phyloP scores from a whole-genome alignment of 2,113 vertebrate species.

The Thinocorus orbignyianus region DNA sequence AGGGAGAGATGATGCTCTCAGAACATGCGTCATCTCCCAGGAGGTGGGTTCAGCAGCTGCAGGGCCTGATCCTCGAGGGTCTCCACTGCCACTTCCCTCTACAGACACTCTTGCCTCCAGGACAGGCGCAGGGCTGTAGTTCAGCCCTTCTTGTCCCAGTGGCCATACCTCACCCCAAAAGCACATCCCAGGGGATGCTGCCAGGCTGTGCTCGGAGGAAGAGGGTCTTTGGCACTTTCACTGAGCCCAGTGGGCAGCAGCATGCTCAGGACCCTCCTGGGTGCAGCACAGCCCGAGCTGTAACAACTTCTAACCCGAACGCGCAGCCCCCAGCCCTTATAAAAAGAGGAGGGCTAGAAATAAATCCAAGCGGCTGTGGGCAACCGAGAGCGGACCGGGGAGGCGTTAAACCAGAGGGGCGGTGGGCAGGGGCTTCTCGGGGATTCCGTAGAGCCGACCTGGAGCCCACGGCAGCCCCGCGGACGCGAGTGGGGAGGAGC shows the following conservation, averaged over 20 bases:
- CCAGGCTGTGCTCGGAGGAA: too few species aligned
- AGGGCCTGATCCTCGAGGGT: background rate
- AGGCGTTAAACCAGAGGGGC: background rate
- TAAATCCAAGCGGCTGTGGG: background rate
- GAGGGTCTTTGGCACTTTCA: too few species aligned
- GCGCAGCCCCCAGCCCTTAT: accelerated
- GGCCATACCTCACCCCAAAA: background rate
- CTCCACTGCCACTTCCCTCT: background rate
- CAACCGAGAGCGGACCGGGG: background rate
- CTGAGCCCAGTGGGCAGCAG: background rate
- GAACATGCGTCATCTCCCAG: background rate
- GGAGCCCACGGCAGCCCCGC: too few species aligned
- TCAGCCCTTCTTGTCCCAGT: too few species aligned
- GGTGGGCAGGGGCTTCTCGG: too few species aligned
- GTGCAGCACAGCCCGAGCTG: background rate
- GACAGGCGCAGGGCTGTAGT: background rate
- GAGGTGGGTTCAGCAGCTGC: background rate
- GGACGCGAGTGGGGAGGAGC: too few species aligned
- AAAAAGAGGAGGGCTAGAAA: background rate
- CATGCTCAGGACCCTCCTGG: background rate
- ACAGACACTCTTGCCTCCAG: accelerated
- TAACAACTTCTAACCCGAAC: background rate
- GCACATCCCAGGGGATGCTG: background rate
- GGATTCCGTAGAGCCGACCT: too few species aligned
- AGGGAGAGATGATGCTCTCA: background rate